Percentiles rank a stretch among this genome's conserved stretches.
Conservation (phyloP, 2,797 vertebrate genomes). For the Ibycter americanus region DNA sequence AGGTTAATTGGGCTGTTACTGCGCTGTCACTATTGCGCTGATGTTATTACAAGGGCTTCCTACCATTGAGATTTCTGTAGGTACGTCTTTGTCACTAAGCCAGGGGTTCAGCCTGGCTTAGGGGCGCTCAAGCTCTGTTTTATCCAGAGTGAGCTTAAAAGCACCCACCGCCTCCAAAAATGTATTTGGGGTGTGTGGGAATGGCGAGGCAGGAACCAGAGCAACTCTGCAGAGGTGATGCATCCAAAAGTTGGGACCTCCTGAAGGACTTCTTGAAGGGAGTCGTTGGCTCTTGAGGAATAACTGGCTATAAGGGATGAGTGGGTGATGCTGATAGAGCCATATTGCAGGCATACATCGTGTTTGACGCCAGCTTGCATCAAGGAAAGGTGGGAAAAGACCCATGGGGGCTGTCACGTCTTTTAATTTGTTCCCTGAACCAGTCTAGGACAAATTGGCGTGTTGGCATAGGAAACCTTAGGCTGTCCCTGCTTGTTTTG, state of each 20-base stretch:
- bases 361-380: neutral
- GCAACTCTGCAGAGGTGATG: neutral
- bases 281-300: neutral
- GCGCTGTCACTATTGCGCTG: neutral
- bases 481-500: slow-evolving; percentile 36
- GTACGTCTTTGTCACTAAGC: neutral
- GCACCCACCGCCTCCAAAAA: neutral
- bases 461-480: neutral
- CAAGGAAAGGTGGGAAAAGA: neutral
- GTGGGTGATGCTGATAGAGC: neutral
- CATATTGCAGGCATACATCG: accelerated
- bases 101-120: neutral
- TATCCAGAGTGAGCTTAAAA: neutral
- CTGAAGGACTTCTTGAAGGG: neutral
- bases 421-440: slow-evolving; percentile 14
- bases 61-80: neutral
- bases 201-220: neutral
- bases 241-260: neutral
- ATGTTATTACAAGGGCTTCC: neutral
- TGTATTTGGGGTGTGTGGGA: neutral
- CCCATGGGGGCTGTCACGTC: neutral
- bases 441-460: neutral
- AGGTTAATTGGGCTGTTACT: neutral
- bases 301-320: neutral
- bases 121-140: neutral